A percentile compares a stretch with the other conserved stretches of the same genome.
These are phyloP conservation scores for Equus przewalskii DNA, from an alignment of 2,113 vertebrate genomes.

Conservation along the genomic window DNA sequence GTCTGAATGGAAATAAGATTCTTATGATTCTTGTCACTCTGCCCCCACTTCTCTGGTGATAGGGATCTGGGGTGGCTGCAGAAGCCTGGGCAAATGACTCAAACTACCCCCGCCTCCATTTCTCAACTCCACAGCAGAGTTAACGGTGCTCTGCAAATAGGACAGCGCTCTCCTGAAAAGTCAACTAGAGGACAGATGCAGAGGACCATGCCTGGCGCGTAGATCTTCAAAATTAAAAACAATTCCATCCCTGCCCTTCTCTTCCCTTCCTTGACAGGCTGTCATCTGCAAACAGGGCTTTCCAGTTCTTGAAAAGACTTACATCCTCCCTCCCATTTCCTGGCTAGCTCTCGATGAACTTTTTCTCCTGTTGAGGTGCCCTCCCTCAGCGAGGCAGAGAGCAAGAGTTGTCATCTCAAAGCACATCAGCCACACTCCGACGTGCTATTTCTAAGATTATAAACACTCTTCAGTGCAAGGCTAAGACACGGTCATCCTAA, in stretches of 20 bases:
- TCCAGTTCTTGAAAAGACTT: background rate
- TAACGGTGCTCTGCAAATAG: rapidly evolving
- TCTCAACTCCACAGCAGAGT: background rate
- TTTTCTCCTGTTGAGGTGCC: background rate
- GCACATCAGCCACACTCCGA: background rate
- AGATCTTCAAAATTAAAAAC: background rate
- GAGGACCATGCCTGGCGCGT: background rate
- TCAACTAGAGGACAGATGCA: background rate
- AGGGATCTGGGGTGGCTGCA: background rate
- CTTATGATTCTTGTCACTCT: background rate
- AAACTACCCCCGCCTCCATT: background rate
- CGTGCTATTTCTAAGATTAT: background rate
- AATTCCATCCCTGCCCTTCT: background rate
- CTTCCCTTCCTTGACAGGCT: background rate
- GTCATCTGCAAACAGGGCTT: background rate
- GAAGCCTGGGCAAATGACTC: background rate
- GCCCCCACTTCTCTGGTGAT: background rate
- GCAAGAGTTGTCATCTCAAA: background rate
- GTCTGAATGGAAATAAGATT: background rate
- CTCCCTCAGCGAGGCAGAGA: background rate
- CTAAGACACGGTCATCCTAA: background rate
- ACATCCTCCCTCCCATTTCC: background rate
- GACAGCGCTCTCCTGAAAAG: background rate
- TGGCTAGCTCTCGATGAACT: background rate
- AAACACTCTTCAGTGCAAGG: background rate